A percentile compares a stretch with the other conserved stretches of the same genome.
Conservation (phyloP, 2,888 invertebrate species). For the Allolobophora icterica region DNA sequence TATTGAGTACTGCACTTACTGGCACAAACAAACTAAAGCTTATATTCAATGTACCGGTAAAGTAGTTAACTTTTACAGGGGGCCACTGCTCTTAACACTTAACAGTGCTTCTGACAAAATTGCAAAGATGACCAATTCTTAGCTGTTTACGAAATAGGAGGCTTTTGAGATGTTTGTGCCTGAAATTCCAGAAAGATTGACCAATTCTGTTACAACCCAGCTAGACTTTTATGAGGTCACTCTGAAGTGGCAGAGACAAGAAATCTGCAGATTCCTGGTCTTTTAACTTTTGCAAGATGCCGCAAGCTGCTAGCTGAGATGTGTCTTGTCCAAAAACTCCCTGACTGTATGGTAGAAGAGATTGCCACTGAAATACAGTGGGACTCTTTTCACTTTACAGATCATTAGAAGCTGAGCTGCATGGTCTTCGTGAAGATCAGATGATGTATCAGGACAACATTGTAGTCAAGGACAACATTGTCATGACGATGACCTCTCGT, state of each 20-base stretch:
- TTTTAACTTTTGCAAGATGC: not conserved
- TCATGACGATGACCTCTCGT: slow-evolving; percentile 63
- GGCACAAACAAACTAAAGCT: not conserved
- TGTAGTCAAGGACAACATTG: slow-evolving; percentile 64
- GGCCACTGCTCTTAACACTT: not conserved
- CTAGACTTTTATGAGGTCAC: not conserved
- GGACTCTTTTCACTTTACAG: not conserved
- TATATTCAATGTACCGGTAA: not conserved
- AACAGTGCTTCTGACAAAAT: not conserved
- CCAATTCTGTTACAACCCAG: not conserved
- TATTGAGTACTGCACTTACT: not conserved
- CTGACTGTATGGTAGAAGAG: not conserved
- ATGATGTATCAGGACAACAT: slow-evolving; percentile 62
- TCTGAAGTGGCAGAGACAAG: not conserved
- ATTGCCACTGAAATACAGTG: not conserved
- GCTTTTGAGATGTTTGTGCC: not conserved
- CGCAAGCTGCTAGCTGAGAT: not conserved
- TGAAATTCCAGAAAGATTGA: not conserved
- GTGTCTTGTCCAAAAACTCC: not conserved
- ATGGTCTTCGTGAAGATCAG: slow-evolving; percentile 52
- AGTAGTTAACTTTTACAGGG: not conserved
- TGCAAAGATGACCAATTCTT: not conserved
- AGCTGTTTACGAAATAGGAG: not conserved
- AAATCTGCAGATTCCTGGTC: not conserved
- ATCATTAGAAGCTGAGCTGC: not conserved